A percentile compares a stretch with the other conserved stretches of the same genome.
Evolutionary conservation across 2,113 vertebrate genomes (phyloP).

Genomic region (Ardeotis arabs): DNA sequence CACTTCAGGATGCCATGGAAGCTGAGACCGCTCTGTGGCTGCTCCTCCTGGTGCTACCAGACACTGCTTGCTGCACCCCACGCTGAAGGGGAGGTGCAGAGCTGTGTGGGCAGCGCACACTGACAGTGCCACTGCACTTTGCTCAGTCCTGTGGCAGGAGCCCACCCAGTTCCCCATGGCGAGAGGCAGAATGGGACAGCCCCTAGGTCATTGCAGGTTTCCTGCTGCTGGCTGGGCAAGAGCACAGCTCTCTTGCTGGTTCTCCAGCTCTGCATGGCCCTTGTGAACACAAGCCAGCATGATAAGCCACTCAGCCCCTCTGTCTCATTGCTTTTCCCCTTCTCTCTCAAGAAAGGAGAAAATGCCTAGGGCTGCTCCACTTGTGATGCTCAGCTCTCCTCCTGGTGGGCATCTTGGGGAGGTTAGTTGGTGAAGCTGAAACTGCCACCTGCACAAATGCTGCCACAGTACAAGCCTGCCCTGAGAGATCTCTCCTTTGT

Average conservation of each 20-base stretch:
- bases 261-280: background rate
- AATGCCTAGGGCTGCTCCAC: background rate
- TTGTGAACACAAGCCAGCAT: background rate
- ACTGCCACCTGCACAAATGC: background rate
- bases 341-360: background rate
- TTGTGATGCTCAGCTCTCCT: background rate
- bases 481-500: background rate
- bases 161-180: background rate
- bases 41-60: background rate
- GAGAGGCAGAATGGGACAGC: background rate
- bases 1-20: background rate
- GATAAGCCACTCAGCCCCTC: background rate
- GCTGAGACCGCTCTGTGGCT: background rate
- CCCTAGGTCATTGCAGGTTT: background rate
- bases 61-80: background rate
- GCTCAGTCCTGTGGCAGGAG: background rate
- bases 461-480: background rate
- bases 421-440: background rate
- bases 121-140: background rate
- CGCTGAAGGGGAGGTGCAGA: background rate
- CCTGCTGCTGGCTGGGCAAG: background rate
- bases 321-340: background rate
- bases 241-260: background rate
- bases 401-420: fast-evolving
- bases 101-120: background rate